Conservation (phyloP, 2,888 invertebrate genomes). For the Thumatha senex region DNA sequence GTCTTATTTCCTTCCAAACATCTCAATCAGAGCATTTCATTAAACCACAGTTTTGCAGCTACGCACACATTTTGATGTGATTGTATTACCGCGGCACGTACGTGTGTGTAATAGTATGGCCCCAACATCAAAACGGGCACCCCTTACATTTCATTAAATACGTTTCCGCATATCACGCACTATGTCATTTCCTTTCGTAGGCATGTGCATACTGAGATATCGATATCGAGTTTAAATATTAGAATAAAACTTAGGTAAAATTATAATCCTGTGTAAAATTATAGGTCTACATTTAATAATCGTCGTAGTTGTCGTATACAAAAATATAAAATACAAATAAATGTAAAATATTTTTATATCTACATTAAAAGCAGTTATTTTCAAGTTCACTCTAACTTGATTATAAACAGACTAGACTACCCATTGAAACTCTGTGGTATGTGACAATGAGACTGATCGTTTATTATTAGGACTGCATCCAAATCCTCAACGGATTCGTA, state of each 20-base stretch:
- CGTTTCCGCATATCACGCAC: slow-evolving; percentile 83
- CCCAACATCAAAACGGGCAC: slow-evolving; percentile 61
- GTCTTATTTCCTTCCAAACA: slow-evolving; percentile 36
- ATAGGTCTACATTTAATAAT: too few relatives aligned
- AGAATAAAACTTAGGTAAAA: too few relatives aligned
- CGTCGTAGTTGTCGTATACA: too few relatives aligned
- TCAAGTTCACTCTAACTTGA: too few relatives aligned
- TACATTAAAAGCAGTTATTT: too few relatives aligned
- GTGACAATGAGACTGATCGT: background rate
- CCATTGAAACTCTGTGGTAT: background rate
- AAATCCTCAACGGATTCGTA: background rate
- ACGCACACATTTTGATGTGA: slow-evolving; percentile 28
- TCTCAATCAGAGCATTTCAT: slow-evolving; percentile 32
- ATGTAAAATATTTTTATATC: too few relatives aligned
- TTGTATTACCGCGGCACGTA: slow-evolving; percentile 17
- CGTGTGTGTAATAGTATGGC: slow-evolving; percentile 41
- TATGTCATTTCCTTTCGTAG: slow-evolving; percentile 79
- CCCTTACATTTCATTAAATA: slow-evolving; percentile 82
- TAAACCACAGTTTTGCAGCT: slow-evolving; percentile 39
- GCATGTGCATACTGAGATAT: slow-evolving; percentile 36
- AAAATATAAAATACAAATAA: too few relatives aligned
- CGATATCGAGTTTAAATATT: slow-evolving; percentile 44
- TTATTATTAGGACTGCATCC: background rate
- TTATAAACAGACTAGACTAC: too few relatives aligned
- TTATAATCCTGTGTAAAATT: too few relatives aligned